Evolutionary conservation across 2,888 invertebrate genomes (phyloP).

Genomic region (Netelia fuscicornis): DNA sequence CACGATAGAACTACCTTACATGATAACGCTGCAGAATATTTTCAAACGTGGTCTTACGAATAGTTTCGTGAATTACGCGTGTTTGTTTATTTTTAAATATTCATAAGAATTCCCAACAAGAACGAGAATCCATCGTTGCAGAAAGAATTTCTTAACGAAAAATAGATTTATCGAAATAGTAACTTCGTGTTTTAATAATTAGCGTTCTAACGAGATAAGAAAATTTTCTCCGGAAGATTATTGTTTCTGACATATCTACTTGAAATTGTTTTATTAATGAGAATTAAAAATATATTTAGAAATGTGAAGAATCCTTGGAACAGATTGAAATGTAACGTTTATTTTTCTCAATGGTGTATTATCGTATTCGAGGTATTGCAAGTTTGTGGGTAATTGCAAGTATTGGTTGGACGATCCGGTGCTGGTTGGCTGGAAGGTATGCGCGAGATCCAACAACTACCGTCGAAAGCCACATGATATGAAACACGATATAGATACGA

Average conservation of each 20-base stretch:
- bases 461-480: constrained; percentile 27
- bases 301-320: no score
- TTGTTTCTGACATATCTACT: neutral
- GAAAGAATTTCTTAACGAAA: neutral
- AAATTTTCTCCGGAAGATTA: neutral
- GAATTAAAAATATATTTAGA: no score
- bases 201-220: neutral
- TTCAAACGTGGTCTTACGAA: neutral
- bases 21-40: neutral
- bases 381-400: constrained; percentile 24
- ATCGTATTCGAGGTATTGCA: neutral
- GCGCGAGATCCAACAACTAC: constrained; percentile 25
- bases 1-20: neutral
- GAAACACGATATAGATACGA: constrained; percentile 4
- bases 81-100: no score
- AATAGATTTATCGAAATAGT: neutral
- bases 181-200: neutral
- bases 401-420: constrained; percentile 14
- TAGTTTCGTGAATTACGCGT: constrained; percentile 6
- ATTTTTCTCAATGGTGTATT: no score
- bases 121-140: no score
- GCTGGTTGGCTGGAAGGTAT: constrained; percentile 20
- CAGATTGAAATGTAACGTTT: no score
- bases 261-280: no score
- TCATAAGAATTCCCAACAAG: no score